phyloP scores from a whole-genome alignment of 2,888 invertebrate genomes.

The Rotaria sp. region DNA sequence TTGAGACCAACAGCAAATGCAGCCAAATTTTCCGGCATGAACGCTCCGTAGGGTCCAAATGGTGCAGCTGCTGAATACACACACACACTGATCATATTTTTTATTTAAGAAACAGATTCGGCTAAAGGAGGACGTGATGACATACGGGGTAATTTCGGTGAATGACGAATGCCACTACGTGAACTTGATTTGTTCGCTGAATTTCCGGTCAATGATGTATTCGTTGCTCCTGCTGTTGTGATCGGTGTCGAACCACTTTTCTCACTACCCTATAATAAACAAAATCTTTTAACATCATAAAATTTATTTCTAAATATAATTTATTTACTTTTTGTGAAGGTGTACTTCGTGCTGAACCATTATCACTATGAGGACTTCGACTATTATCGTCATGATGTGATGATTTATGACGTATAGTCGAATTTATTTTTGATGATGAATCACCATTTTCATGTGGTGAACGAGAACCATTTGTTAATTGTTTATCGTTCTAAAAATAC shows the following conservation, averaged over 20 bases:
- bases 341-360: conserved; percentile 37
- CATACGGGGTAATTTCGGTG: conserved; percentile 21
- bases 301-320: background rate
- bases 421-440: background rate
- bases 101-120: background rate
- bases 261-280: background rate
- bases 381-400: conserved; percentile 36
- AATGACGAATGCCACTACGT: background rate
- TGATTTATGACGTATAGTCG: background rate
- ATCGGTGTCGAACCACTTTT: conserved; percentile 24
- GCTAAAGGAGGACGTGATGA: background rate
- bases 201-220: background rate
- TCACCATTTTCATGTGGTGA: conserved; percentile 36
- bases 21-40: conserved; percentile 11
- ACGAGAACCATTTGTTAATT: conserved; percentile 5
- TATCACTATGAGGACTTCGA: conserved; percentile 38
- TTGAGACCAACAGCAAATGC: background rate
- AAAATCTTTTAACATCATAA: background rate
- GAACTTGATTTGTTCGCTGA: background rate
- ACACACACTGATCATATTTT: conserved; percentile 19
- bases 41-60: background rate
- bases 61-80: conserved; percentile 23
- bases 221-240: background rate
- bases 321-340: conserved; percentile 34
- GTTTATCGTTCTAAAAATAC: background rate